Conservation (phyloP, 2,888 invertebrate species). For the Calephelis perditalis region DNA sequence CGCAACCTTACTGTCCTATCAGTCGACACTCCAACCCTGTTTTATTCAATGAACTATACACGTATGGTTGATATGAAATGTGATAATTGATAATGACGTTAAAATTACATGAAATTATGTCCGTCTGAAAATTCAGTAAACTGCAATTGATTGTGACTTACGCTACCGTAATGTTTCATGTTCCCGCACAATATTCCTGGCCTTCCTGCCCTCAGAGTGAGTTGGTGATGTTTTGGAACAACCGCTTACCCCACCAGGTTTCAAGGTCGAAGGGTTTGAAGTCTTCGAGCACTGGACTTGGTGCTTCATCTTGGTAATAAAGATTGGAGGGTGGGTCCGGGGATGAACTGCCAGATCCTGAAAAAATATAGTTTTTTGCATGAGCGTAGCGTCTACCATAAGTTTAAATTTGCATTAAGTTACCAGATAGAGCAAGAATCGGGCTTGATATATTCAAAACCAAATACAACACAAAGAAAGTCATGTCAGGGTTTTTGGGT, state of each 20-base stretch:
- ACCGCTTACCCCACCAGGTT: conserved; percentile 92
- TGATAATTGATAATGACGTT: conserved; percentile 22
- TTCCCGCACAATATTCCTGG: conserved; percentile 35
- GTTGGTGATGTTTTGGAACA: conserved; percentile 91
- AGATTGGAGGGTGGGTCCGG: conserved; percentile 69
- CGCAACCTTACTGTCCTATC: conserved; percentile 8
- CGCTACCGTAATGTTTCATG: conserved; percentile 53
- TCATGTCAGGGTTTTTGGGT: too few relatives aligned
- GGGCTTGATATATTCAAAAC: too few relatives aligned
- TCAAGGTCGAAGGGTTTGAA: conserved; percentile 95
- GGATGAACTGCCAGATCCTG: conserved; percentile 64
- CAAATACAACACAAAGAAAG: too few relatives aligned
- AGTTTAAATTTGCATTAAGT: too few relatives aligned
- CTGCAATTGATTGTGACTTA: conserved; percentile 74
- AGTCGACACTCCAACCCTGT: conserved; percentile 8
- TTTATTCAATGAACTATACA: conserved; percentile 1
- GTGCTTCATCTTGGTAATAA: conserved; percentile 86
- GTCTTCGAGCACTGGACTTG: conserved; percentile 83
- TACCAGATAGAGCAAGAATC: too few relatives aligned
- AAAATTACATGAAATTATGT: conserved; percentile 27
- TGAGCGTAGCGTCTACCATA: too few relatives aligned
- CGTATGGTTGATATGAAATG: conserved; percentile 1
- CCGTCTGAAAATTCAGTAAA: conserved; percentile 55
- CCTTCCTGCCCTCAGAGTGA: conserved; percentile 74
- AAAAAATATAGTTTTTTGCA: background rate